Base-by-base conservation (phyloP, 2,888 invertebrate species). In the Trissolcus brochymenae region DNA sequence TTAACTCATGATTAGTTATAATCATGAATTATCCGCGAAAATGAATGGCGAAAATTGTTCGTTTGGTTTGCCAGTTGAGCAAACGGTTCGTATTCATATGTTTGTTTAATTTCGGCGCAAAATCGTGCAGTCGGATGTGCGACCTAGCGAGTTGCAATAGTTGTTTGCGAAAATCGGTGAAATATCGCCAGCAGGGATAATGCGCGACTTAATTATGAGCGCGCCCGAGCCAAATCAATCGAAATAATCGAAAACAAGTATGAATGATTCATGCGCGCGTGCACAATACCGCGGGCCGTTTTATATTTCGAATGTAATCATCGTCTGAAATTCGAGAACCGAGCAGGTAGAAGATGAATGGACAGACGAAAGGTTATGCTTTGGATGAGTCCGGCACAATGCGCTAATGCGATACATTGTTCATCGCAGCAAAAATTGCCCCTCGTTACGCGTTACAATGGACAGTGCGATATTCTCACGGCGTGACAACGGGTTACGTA, bases 401-500 rank as follows among this genome's bases (percentile, higher is more conserved):
- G 80, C 87, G 81, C 88, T 88, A 88, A 88, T 88, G 88, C 87
- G 84, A 82, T 87, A 84, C 84, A 88, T 88, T 88, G 88, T 88
- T 88, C 88, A 85, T 72, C 80, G 57, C 76, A 68, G 84, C 79
- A 88, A 88, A 88, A 88, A 88, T 88, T 87, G 86, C 82, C 83
- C 84, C 87, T 87, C 87, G 88, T 88, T 88, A 88, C 75, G 80
- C 78, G 51, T 80, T 79, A 86, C 85, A 85, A 85, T 85, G 79
- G 84, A 74, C 76, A 79, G 79, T 66, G 82, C 80, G 79, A 75
- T 78, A 75, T 75, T 64, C 71, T 66, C 74, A 56, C 61, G 53
- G 54, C 25, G 68, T 61, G 61, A 71, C 78, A 75, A 68, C 75
- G 76, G 79, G 73, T 76, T 79, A 76, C 75, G 76, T 73, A 76